Base-by-base conservation (phyloP, 2,888 invertebrate genomes). In the Diachrysia chrysitis region DNA sequence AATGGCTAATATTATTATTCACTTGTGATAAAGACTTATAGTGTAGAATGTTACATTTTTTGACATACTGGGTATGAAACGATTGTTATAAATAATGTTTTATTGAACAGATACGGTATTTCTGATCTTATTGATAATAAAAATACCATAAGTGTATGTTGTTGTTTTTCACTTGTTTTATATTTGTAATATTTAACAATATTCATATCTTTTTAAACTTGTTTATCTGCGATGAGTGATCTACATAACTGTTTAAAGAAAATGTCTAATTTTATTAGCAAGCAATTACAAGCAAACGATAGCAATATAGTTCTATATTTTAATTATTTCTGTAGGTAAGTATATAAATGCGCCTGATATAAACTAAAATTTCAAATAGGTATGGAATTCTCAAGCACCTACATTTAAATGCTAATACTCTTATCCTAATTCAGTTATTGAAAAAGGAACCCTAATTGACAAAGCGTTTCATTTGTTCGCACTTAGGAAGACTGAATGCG, bases 21-120 rank as follows among this genome's bases (percentile, higher is more conserved):
- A 59, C 71, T 79, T 81, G 81, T 79, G 81, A 79, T 81, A 81
- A 75, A 79, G 64, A 79, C 78, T 77, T 74, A 61, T 80, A 79
- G 78, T 66, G 75, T 76, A 81, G 69, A 71, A 76, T 69, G 68
- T 80, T 70, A 61, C 68, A 55, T 55, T 58, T 70, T 74, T 77
- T 69, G 65, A 71, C 69, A 73, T 78, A 75, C 63, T 14, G 66
- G 76, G 71, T 77, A 77, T 75, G 75, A 58, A 66, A 68, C 48
- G 54, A 71, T 71, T 77, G 80, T 81, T 78, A 77, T 71, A 65
- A 69, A 77, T 66, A 75, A 74, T 76, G 71, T 78, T 78, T 79
- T 79, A 79, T 81, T 81, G 75, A 75, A 79, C 66, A 73, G 66
- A 69, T 71, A 76, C 35, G 71, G 66, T 79, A 73, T 66, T 79